phyloP scores from a whole-genome alignment of 2,797 vertebrate species.

The Falco peregrinus region DNA sequence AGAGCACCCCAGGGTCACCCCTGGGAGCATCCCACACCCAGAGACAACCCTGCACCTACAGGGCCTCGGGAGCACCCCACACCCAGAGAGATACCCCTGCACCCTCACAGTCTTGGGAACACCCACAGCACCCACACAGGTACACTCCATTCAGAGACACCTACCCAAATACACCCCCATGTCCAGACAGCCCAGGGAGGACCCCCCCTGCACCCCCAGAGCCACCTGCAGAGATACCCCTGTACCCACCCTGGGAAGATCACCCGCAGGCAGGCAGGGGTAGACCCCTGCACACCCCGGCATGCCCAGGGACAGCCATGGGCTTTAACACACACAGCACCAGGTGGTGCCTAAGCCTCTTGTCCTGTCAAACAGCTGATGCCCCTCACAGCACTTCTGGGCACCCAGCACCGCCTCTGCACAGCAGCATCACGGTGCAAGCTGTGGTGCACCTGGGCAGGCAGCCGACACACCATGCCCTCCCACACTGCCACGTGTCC shows the following conservation, averaged over 20 bases:
- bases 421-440: no score
- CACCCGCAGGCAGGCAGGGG: not conserved
- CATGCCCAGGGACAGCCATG: not conserved
- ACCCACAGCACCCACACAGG: not conserved
- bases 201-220: not conserved
- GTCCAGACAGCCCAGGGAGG: not conserved
- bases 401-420: no score
- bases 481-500: fast-evolving
- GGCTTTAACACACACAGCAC: no score
- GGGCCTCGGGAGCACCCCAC: fast-evolving
- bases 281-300: not conserved
- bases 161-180: not conserved
- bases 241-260: no score
- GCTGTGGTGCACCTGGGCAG: fast-evolving
- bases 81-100: not conserved
- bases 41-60: no score
- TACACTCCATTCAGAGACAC: not conserved
- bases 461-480: fast-evolving
- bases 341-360: no score
- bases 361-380: fast-evolving
- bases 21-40: not conserved
- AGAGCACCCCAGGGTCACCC: no score
- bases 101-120: not conserved
- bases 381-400: fast-evolving
- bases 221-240: not conserved